A percentile compares a stretch with the other conserved stretches of the same genome.
phyloP scores from a whole-genome alignment of 2,797 vertebrate species.

The Centropyge bicolor region DNA sequence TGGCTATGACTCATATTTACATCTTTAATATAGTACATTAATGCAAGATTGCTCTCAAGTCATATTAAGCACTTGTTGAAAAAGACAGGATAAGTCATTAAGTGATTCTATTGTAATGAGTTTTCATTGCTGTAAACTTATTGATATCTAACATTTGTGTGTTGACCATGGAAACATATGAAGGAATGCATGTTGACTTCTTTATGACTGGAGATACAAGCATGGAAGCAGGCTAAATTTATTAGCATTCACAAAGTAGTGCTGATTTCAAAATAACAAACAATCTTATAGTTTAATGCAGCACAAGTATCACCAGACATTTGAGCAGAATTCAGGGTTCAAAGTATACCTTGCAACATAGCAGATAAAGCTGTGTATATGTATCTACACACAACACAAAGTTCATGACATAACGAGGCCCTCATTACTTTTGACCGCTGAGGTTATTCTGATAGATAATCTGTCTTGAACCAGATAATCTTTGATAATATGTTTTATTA shows the following conservation, averaged over 20 bases:
- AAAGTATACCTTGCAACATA: slow-evolving; percentile 78
- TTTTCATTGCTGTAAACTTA: neutral
- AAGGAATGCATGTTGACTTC: neutral
- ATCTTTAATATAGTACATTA: neutral
- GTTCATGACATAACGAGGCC: slow-evolving; percentile 46
- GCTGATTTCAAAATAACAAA: neutral
- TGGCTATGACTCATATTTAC: slow-evolving; percentile 11
- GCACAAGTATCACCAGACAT: neutral
- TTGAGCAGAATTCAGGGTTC: slow-evolving; percentile 67
- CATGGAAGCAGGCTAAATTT: neutral
- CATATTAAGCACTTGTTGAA: neutral
- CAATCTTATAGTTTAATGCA: neutral
- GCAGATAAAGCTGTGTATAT: slow-evolving; percentile 60
- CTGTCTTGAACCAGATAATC: neutral
- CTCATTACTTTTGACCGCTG: slow-evolving; percentile 5
- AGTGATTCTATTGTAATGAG: neutral
- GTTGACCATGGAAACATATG: neutral
- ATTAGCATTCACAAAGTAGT: neutral
- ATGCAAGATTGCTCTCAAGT: neutral
- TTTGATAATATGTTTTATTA: neutral
- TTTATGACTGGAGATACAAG: too few species aligned
- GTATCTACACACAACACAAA: slow-evolving; percentile 60
- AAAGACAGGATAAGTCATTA: neutral
- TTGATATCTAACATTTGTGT: neutral
- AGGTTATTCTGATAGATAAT: slow-evolving; percentile 2